phyloP scores from a whole-genome alignment of 1,140 invertebrate genomes.

The Plodia interpunctella region DNA sequence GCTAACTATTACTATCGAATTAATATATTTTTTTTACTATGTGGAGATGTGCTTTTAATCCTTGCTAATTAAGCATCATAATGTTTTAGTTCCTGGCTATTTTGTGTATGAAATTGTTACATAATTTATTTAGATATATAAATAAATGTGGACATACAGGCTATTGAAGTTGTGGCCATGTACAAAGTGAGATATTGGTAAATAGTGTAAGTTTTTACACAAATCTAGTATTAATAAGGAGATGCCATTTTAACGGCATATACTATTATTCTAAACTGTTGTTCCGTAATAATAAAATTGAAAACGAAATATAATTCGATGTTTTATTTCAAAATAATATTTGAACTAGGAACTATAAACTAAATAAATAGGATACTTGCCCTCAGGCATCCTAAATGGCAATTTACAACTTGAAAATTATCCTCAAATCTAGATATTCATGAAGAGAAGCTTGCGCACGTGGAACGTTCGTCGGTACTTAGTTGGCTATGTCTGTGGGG shows the following conservation, averaged over 20 bases:
- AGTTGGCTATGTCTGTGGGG: too few relatives aligned
- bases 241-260: constrained; percentile 51
- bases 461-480: too few relatives aligned
- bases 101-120: constrained; percentile 20
- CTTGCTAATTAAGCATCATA: constrained; percentile 1
- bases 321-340: too few relatives aligned
- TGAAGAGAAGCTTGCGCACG: too few relatives aligned
- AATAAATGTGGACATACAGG: constrained; percentile 26
- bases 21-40: constrained; percentile 3
- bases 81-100: not conserved
- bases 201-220: constrained; percentile 56
- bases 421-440: too few relatives aligned
- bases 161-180: constrained; percentile 40
- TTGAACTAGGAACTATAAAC: too few relatives aligned
- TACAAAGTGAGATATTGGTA: constrained; percentile 43
- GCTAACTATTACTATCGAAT: not conserved
- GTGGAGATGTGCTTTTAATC: not conserved
- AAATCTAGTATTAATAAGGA: constrained; percentile 33
- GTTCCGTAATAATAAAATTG: constrained; percentile 49
- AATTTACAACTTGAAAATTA: too few relatives aligned
- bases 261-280: constrained; percentile 54
- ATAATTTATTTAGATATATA: constrained; percentile 30
- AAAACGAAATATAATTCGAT: not conserved
- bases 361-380: too few relatives aligned
- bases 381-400: too few relatives aligned